Evolutionary conservation across 2,113 vertebrate genomes (phyloP).

Genomic region (Megaceryle maxima): DNA sequence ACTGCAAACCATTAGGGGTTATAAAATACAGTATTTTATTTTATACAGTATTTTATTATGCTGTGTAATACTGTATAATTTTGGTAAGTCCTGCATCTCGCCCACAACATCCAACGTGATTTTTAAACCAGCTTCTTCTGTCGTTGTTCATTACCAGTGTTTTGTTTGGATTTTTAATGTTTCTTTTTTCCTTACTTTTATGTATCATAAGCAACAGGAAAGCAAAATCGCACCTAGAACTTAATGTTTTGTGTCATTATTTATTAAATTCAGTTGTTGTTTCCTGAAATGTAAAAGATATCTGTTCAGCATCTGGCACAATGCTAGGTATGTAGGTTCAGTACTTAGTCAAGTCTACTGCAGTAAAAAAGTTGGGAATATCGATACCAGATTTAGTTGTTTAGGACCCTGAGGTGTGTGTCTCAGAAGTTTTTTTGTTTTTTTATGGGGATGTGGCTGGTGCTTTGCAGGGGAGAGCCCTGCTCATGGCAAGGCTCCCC

Average conservation of each 20-base stretch:
- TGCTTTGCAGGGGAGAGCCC: not conserved
- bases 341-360: accelerated
- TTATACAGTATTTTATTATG: too few relatives aligned
- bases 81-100: not conserved
- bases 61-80: not conserved
- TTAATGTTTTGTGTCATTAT: accelerated
- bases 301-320: not conserved
- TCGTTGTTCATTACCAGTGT: accelerated
- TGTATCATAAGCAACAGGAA: not conserved
- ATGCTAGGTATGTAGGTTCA: accelerated
- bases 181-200: not conserved
- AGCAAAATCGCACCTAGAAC: not conserved
- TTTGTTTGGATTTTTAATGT: too few relatives aligned
- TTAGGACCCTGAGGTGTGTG: accelerated
- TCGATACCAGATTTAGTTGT: accelerated
- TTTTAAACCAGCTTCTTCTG: not conserved
- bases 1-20: not conserved
- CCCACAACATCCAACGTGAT: not conserved
- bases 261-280: accelerated
- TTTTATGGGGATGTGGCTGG: accelerated
- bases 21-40: not conserved
- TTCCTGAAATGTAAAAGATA: accelerated
- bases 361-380: too few relatives aligned
- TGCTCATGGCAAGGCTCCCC: accelerated
- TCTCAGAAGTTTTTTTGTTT: not conserved